Conservation (phyloP, 2,797 vertebrate species). For the Poecilia picta region DNA sequence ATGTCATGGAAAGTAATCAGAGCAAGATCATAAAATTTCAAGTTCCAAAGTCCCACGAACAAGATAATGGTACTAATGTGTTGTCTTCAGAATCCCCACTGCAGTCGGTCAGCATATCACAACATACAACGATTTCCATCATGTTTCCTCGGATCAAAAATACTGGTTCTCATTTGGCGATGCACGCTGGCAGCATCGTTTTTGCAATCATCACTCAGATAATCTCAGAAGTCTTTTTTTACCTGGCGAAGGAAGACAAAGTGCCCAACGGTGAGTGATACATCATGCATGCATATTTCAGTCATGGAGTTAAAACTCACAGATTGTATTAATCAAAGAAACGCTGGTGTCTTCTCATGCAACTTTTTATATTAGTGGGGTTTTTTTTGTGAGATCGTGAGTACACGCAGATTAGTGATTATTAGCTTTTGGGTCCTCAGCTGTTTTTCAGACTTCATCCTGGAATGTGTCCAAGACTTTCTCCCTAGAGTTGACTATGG, state of each 20-base stretch:
- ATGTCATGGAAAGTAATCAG: neutral
- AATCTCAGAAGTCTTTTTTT: constrained; percentile 32
- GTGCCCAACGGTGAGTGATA: constrained; percentile 62
- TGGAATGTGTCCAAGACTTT: constrained; percentile 58
- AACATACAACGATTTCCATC: neutral
- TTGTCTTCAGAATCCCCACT: constrained; percentile 4
- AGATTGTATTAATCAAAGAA: neutral
- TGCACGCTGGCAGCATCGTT: constrained; percentile 35
- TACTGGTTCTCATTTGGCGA: neutral
- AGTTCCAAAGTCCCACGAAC: constrained; percentile 60
- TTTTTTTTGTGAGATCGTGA: neutral
- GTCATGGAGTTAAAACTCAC: neutral
- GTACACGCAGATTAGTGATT: neutral
- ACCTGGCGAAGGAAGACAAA: constrained; percentile 24
- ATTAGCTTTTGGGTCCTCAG: constrained; percentile 31
- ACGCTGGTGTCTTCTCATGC: neutral
- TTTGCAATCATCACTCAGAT: constrained; percentile 55
- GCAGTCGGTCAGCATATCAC: neutral
- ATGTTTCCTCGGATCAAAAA: neutral
- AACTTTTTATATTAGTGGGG: constrained; percentile 25
- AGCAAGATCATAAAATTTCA: neutral
- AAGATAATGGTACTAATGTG: neutral
- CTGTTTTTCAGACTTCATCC: constrained; percentile 53
- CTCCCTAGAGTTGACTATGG: constrained; percentile 66
- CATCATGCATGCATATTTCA: neutral